These are phyloP conservation scores for Tetranychus truncatus DNA, from an alignment of 2,888 invertebrate species.

Conservation along the genomic window DNA sequence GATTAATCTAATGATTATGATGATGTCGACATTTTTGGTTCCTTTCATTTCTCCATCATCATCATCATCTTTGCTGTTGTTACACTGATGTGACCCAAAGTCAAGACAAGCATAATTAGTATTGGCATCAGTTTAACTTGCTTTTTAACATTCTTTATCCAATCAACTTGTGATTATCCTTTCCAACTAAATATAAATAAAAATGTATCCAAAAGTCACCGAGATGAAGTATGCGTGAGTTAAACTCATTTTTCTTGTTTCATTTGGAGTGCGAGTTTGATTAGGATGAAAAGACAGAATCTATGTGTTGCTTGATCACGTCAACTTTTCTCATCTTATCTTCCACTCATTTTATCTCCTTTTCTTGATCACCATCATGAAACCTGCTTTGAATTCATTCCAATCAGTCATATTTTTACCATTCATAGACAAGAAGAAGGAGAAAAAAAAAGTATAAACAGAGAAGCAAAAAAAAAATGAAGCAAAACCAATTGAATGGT, in stretches of 20 bases:
- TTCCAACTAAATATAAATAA: not conserved
- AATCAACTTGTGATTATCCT: not conserved
- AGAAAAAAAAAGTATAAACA: too few species aligned
- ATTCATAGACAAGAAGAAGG: not conserved
- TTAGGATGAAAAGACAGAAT: not conserved
- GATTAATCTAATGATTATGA: not conserved
- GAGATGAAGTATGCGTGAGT: not conserved
- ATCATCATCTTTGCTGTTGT: not conserved
- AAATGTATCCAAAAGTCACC: not conserved
- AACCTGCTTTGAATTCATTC: not conserved
- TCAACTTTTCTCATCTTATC: not conserved
- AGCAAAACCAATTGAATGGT: not conserved
- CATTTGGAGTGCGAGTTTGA: not conserved
- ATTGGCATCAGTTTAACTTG: not conserved
- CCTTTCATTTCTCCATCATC: not conserved
- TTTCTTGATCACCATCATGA: not conserved
- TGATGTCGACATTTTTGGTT: not conserved
- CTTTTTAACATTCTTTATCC: not conserved
- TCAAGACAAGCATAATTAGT: not conserved
- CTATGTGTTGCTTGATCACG: conserved; percentile 1
- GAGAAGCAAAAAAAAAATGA: too few species aligned
- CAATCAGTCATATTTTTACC: not conserved
- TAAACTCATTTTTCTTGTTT: not conserved
- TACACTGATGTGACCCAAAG: not conserved
- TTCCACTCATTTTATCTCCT: not conserved